A percentile compares a stretch with the other conserved stretches of the same genome.
Evolutionary conservation across 2,888 invertebrate genomes (phyloP).

Genomic region (Scaptomyza tumidula): DNA sequence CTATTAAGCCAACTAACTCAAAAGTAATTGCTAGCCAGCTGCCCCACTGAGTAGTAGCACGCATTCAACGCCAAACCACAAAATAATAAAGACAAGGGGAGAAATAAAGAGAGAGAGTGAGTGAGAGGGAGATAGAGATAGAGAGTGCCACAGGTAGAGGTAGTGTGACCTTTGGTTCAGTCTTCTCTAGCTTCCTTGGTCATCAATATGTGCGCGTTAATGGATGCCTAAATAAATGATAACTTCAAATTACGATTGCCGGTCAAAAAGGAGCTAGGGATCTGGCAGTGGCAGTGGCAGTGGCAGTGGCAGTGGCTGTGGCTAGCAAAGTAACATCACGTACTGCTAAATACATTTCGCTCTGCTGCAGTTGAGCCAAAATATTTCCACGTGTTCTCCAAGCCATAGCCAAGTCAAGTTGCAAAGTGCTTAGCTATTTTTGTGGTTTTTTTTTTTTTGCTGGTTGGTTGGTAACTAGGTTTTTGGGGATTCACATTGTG

Average conservation of each 20-base stretch:
- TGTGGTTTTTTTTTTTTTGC: background rate
- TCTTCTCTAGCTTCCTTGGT: constrained; percentile 31
- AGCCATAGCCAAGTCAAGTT: constrained; percentile 34
- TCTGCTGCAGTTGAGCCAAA: constrained; percentile 67
- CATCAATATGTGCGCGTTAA: constrained; percentile 78
- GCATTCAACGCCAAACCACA: constrained; percentile 10
- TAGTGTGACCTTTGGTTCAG: too few species aligned
- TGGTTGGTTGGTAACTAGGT: constrained; percentile 22
- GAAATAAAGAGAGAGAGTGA: background rate
- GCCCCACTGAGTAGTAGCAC: constrained; percentile 40
- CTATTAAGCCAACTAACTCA: constrained; percentile 77
- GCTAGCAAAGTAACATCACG: constrained; percentile 54
- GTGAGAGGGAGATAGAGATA: background rate
- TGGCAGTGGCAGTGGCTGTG: constrained; percentile 5
- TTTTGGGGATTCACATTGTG: constrained; percentile 27
- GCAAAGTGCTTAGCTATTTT: constrained; percentile 39
- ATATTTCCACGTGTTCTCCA: constrained; percentile 75
- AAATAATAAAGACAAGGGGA: background rate
- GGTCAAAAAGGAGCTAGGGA: constrained; percentile 9
- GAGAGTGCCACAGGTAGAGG: background rate
- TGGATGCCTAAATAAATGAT: constrained; percentile 80
- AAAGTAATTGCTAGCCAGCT: constrained; percentile 72
- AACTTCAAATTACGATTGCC: constrained; percentile 78
- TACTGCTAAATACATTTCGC: constrained; percentile 73
- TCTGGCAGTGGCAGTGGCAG: constrained; percentile 1